Percentiles rank a stretch among this genome's conserved stretches.
phyloP scores from a whole-genome alignment of 2,888 invertebrate species.

The Leptura quadrifasciata region DNA sequence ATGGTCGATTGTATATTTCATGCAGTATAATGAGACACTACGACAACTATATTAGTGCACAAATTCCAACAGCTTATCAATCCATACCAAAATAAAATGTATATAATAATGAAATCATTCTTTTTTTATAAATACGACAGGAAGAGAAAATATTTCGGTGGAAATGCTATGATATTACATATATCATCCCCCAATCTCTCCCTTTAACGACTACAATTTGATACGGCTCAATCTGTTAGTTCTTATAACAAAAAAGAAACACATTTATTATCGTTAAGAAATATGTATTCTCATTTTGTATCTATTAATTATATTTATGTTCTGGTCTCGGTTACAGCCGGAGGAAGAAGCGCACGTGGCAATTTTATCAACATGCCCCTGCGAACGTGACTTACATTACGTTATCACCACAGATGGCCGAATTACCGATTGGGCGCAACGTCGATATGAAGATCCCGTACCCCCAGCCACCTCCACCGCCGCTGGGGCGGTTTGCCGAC shows the following conservation, averaged over 20 bases:
- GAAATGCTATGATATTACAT: neutral
- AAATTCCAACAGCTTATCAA: too few species aligned
- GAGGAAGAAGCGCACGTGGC: constrained; percentile 79
- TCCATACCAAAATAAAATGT: neutral
- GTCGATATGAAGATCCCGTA: constrained; percentile 72
- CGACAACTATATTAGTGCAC: too few species aligned
- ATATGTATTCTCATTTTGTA: constrained; percentile 28
- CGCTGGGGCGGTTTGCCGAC: constrained; percentile 75
- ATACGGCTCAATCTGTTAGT: neutral
- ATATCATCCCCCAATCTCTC: neutral
- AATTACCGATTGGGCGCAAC: constrained; percentile 80
- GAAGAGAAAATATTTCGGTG: neutral
- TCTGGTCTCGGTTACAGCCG: constrained; percentile 73
- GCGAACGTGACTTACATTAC: constrained; percentile 78
- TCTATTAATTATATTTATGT: constrained; percentile 40
- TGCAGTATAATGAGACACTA: too few species aligned
- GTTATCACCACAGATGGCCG: constrained; percentile 81
- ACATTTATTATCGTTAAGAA: constrained; percentile 27
- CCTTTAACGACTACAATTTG: constrained; percentile 4
- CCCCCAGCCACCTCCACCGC: constrained; percentile 60
- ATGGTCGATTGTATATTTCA: too few species aligned
- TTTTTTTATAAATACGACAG: neutral
- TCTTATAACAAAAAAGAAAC: constrained; percentile 6
- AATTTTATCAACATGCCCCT: constrained; percentile 81
- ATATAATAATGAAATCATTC: neutral